Percentiles rank a stretch among this genome's conserved stretches.
These are phyloP conservation scores for Aporophyla lueneburgensis DNA, from an alignment of 2,888 invertebrate genomes.

Conservation along the genomic window DNA sequence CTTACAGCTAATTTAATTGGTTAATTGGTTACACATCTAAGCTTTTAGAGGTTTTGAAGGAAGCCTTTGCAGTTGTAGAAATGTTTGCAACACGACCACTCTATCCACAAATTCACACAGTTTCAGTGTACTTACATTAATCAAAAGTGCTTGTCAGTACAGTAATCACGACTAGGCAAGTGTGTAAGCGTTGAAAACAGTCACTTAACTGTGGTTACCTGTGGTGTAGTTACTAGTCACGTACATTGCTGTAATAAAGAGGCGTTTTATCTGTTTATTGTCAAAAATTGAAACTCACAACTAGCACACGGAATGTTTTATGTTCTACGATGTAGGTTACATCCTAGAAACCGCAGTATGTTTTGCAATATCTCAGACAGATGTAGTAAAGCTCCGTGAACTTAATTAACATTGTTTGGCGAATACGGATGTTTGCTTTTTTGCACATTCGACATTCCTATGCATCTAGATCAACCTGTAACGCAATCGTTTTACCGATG, in stretches of 20 bases:
- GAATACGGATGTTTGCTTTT: conserved; percentile 35
- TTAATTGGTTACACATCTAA: background rate
- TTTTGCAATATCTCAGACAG: conserved; percentile 42
- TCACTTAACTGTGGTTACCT: background rate
- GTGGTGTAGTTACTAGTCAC: conserved; percentile 39
- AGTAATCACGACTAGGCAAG: conserved; percentile 4
- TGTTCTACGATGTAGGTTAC: conserved; percentile 38
- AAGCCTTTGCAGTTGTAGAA: conserved; percentile 4
- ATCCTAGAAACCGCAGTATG: conserved; percentile 52
- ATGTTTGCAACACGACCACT: background rate
- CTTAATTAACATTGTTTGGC: conserved; percentile 51
- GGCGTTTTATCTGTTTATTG: conserved; percentile 55
- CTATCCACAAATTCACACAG: background rate
- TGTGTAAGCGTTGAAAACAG: conserved; percentile 20
- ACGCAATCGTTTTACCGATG: conserved; percentile 6
- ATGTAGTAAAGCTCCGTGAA: conserved; percentile 34
- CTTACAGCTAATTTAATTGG: background rate
- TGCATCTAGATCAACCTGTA: background rate
- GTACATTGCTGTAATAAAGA: conserved; percentile 54
- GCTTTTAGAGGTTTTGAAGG: background rate
- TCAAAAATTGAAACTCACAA: conserved; percentile 46
- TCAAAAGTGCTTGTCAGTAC: conserved; percentile 13
- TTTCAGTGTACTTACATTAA: background rate
- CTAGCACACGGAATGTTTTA: conserved; percentile 33
- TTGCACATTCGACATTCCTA: conserved; percentile 21